These are phyloP conservation scores for Dendrophyllia cribrosa DNA, from an alignment of 64 coral and sea anemone species.

Conservation along the genomic window DNA sequence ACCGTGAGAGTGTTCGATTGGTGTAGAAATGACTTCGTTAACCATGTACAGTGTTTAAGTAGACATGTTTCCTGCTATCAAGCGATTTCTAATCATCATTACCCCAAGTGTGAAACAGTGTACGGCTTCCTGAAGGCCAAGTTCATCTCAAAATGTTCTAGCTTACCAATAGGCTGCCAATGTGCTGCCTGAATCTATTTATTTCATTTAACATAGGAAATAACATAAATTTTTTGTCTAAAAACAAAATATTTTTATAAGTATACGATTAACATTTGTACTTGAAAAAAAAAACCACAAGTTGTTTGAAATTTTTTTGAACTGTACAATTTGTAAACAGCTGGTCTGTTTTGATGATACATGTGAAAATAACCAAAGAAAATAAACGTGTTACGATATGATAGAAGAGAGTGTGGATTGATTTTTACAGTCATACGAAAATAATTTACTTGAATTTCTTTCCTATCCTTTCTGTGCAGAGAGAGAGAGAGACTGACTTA, in stretches of 20 bases:
- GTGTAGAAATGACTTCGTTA: neutral
- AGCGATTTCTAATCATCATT: neutral
- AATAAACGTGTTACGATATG: neutral
- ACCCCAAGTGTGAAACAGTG: constrained; percentile 1
- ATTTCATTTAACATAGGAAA: too few relatives aligned
- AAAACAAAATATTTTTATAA: too few relatives aligned
- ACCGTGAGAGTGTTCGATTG: neutral
- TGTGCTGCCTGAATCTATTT: neutral
- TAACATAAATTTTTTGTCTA: too few relatives aligned
- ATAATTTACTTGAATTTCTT: too few relatives aligned
- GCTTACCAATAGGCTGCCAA: neutral
- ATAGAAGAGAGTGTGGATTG: too few relatives aligned
- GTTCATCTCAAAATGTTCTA: neutral
- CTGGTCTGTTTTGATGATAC: neutral
- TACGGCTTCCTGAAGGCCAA: neutral
- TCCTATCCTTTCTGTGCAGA: too few relatives aligned
- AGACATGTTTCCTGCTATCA: neutral
- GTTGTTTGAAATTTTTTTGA: too few relatives aligned
- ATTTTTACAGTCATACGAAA: too few relatives aligned
- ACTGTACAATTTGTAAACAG: neutral
- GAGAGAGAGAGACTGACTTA: too few relatives aligned
- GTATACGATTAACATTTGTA: too few relatives aligned
- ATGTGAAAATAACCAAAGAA: neutral
- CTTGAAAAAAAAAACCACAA: too few relatives aligned
- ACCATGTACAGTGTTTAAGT: neutral